Percentiles rank a stretch among this genome's conserved stretches.
phyloP scores from a whole-genome alignment of 64 coral and sea anemone genomes.

The Astreopora myriophthalma region DNA sequence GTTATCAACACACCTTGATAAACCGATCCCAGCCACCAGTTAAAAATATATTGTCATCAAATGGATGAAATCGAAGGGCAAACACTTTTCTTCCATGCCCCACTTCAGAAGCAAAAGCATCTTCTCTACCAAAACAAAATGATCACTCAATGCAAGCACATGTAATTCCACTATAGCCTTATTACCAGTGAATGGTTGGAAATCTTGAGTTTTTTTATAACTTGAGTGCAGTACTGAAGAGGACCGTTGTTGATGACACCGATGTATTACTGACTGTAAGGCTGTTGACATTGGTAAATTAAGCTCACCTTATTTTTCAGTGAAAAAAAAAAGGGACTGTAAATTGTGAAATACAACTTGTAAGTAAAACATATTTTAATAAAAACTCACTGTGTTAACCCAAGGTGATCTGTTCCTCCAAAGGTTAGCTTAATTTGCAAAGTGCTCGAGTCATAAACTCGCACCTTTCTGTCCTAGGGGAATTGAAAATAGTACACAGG shows the following conservation, averaged over 20 bases:
- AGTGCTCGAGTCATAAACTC: conserved; percentile 88
- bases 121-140: conserved; percentile 52
- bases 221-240: too few relatives aligned
- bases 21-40: conserved; percentile 98
- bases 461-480: conserved; percentile 81
- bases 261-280: too few relatives aligned
- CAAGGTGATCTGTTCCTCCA: conserved; percentile 70
- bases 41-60: conserved; percentile 98
- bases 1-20: conserved; percentile 73
- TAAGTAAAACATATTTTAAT: too few relatives aligned
- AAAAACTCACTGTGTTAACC: conserved; percentile 58
- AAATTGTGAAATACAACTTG: too few relatives aligned
- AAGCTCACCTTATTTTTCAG: too few relatives aligned
- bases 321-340: too few relatives aligned
- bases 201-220: too few relatives aligned
- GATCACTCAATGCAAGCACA: neutral
- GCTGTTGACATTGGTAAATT: too few relatives aligned
- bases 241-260: too few relatives aligned
- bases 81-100: conserved; percentile 99
- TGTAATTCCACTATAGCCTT: too few relatives aligned
- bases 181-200: too few relatives aligned
- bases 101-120: conserved; percentile 70
- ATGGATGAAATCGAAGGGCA: conserved; percentile 93
- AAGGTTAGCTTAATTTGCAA: conserved; percentile 81
- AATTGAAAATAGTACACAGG: neutral